Evolutionary conservation across 2,888 invertebrate species (phyloP).

Genomic region (Andrena flavipes): DNA sequence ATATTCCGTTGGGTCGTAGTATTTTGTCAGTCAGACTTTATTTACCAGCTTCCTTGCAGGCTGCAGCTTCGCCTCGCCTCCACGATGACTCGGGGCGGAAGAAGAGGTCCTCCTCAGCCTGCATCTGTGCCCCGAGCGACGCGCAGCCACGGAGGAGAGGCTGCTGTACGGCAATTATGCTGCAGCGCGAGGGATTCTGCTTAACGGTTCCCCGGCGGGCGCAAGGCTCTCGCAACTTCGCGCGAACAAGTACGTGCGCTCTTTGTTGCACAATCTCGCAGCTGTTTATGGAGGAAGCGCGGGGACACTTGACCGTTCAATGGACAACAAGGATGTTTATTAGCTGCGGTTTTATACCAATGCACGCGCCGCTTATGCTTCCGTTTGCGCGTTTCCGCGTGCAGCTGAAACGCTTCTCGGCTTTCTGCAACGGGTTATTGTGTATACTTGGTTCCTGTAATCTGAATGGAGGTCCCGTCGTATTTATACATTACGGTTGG

Average conservation of each 20-base stretch:
- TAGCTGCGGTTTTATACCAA: not conserved
- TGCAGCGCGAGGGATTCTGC: not conserved
- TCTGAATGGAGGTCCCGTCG: not conserved
- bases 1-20: too few species aligned
- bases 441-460: not conserved
- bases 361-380: not conserved
- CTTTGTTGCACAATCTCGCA: not conserved
- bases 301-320: not conserved
- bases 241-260: not conserved
- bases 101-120: not conserved
- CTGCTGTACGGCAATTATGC: not conserved
- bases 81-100: not conserved
- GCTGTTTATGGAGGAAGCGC: not conserved
- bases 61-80: not conserved
- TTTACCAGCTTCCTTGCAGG: too few species aligned
- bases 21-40: too few species aligned
- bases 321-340: not conserved
- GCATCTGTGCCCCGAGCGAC: not conserved
- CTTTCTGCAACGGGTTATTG: not conserved
- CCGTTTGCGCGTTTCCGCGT: conserved; percentile 9
- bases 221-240: not conserved
- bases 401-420: not conserved
- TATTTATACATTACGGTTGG: not conserved
- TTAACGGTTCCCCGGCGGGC: not conserved
- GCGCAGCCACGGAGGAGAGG: not conserved